Evolutionary conservation across 2,888 invertebrate species (phyloP).

Genomic region (Drosophila paucipuncta): DNA sequence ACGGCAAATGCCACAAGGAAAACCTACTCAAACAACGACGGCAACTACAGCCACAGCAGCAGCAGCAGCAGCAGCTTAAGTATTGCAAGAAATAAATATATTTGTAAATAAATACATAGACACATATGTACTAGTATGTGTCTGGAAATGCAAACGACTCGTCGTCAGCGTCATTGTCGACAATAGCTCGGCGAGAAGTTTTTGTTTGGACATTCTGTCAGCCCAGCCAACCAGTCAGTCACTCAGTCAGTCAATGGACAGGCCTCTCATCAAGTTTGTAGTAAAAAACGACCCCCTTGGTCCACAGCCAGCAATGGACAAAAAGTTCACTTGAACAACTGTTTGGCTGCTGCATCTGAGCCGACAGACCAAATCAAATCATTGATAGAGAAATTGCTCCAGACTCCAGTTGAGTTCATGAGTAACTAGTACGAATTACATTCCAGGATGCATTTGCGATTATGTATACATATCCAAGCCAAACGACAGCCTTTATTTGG

Average conservation of each 20-base stretch:
- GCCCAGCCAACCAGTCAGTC: conserved; percentile 20
- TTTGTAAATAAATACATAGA: neutral
- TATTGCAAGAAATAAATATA: conserved; percentile 11
- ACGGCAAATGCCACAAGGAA: conserved; percentile 67
- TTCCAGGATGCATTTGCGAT: neutral
- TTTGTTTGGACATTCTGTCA: conserved; percentile 65
- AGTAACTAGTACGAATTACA: neutral
- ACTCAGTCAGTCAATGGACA: conserved; percentile 38
- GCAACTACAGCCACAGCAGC: neutral
- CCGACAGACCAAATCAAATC: conserved; percentile 29
- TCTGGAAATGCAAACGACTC: conserved; percentile 38
- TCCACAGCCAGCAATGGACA: conserved; percentile 18
- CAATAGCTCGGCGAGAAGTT: conserved; percentile 53
- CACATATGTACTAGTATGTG: neutral
- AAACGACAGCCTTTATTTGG: conserved; percentile 6
- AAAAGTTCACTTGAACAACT: conserved; percentile 41
- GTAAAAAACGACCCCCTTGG: conserved; percentile 52
- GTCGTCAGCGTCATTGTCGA: conserved; percentile 38
- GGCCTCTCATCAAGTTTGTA: conserved; percentile 50
- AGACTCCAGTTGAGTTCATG: neutral
- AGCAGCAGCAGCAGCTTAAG: conserved; percentile 14
- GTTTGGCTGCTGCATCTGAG: conserved; percentile 23
- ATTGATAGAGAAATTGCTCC: conserved; percentile 30
- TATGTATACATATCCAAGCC: neutral
- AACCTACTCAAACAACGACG: conserved; percentile 42